Evolutionary conservation across 2,797 vertebrate genomes (phyloP).

Genomic region (Parauchenoglanis punctatus): DNA sequence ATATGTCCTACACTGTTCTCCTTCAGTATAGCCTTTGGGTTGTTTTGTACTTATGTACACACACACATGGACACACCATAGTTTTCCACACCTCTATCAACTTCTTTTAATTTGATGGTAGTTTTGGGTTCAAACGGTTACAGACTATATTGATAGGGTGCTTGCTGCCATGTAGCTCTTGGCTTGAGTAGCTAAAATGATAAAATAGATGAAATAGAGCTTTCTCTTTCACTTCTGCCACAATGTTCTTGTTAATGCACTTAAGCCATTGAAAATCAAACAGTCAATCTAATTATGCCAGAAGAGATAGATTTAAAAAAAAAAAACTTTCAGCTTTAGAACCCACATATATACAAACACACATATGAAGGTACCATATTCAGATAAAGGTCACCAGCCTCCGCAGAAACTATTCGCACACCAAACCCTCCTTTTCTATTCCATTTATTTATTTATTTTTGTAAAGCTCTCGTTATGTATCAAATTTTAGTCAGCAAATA

Average conservation of each 20-base stretch:
- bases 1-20: not conserved
- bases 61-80: not conserved
- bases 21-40: not conserved
- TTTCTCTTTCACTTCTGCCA: not conserved
- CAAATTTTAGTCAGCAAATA: conserved; percentile 77
- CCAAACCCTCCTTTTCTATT: conserved; percentile 63
- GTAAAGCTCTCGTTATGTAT: conserved; percentile 70
- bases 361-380: conserved; percentile 41
- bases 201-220: not conserved
- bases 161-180: conserved; percentile 12
- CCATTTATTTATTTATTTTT: conserved; percentile 25
- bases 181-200: not conserved
- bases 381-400: conserved; percentile 75
- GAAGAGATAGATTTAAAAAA: not conserved
- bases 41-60: not conserved
- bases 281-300: not conserved
- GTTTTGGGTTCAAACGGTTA: not conserved
- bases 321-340: not conserved
- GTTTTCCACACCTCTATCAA: not conserved
- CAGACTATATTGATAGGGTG: not conserved
- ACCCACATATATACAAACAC: not conserved
- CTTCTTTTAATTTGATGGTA: not conserved
- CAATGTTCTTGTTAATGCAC: not conserved
- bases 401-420: conserved; percentile 37
- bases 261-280: not conserved